Evolutionary conservation across 1,140 invertebrate genomes (phyloP), one percentile per base, ranked within the genome.

Genomic region (Cydia strobilella): DNA sequence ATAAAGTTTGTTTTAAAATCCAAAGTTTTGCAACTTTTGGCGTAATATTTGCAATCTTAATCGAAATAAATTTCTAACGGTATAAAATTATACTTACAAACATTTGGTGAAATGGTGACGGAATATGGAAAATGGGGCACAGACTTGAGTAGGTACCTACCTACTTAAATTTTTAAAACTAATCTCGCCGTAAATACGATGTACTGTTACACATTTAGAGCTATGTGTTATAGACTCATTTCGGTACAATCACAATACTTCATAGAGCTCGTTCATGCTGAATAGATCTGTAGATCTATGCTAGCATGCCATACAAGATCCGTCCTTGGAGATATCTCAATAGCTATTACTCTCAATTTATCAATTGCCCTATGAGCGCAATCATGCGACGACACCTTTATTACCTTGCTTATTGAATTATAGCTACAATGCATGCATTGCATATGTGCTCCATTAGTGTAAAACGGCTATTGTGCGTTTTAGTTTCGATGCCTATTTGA

Each of bases 261-360:
- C 48, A 18, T 15, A 51, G 15, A 18, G 48, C 48, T 51, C 45
- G 45, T 15, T n/a, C 48, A 18, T 18, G n/a, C n/a, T n/a, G 48
- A n/a, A n/a, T 51, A 51, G 48, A 18, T n/a, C 20, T 23, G 39
- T 59, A 59, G 54, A 59, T 59, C 54, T 20, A 23, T 23, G 54
- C 6, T 15, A 59, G 2, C 18, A 18, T 10, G 15, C 3, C 54
- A 59, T 59, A n/a, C 54, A 23, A 59, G 54, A 59, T 18, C 12
- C 65, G 65, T n/a, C 65, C 65, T 42, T 35, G 63, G 13, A 69
- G 65, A 69, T 69, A 18, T 82, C 80, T 83, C 83, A 86, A 87
- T 85, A 87, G 82, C 82, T 80, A 84, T 87, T 90, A 88, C 86
- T 88, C 84, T 85, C 87, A 89, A 89, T 90, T 88, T 88, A 83